Base-by-base conservation (phyloP, 2,888 invertebrate species). In the Scrobipalpa costella region DNA sequence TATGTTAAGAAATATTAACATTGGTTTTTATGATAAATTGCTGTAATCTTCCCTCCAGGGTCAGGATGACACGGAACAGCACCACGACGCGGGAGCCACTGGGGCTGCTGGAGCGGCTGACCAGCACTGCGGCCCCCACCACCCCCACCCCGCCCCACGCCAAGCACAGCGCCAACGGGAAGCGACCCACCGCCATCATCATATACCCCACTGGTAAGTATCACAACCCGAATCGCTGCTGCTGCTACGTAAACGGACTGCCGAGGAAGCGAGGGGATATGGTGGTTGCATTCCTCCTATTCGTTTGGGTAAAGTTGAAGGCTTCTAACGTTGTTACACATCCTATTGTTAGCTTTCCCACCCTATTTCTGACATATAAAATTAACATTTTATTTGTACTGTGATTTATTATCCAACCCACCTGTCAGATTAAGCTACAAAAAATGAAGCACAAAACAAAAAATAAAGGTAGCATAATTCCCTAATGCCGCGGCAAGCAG, bases 171-270 rank as follows among this genome's bases (percentile, higher is more conserved):
- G 71, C 82, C 64, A 86, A 84, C 68, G 89, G 94, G 73, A 95
- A 95, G 83, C 92, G 95, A 74, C 95, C 95, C 66, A 94, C 86
- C 7, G 84, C 95, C 36, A 93, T 95, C 77, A 92, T 95, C 73
- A 93, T 95, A 68, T 95, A 95, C 83, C 95, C 95, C 19, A 94
- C 95, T 77, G 95, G 95, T 95, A 80, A 70, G 89, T 67, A 36
- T 49, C 61, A 17, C 17, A 50, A 9, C 11, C 40, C 13, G 49
- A 15, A 0, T 3, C 27, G 27, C 27, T 27, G 27, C 27, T 27
- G 27, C 2, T 3, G 27, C 27, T 27, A 5, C 27, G 27, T 27
- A 27, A 5, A 27, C 2, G 27, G 27, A 27, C 2, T 2, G 27
- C 27, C 5, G 27, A 27, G 27, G 27, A 27, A 27, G 27, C 2